Conservation (phyloP, 53 echinoderm and acorn worm species). For the Astropecten irregularis region DNA sequence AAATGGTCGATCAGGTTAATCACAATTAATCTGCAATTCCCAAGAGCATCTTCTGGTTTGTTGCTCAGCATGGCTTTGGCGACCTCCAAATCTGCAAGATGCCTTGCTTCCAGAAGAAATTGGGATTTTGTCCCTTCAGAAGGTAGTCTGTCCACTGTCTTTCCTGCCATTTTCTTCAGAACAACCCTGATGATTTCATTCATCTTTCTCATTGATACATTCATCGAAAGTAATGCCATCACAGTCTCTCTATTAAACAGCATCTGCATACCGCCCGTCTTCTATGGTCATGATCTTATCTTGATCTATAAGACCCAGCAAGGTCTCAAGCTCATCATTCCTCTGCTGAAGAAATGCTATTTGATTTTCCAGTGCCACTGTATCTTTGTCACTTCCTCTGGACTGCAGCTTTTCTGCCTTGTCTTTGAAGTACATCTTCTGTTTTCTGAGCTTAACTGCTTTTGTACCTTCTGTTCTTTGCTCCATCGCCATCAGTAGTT, state of each 20-base stretch:
- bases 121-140: constrained; percentile 5
- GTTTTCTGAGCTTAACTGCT: not conserved
- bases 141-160: constrained; percentile 23
- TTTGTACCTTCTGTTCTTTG: not conserved
- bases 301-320: constrained; percentile 10
- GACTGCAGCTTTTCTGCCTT: not conserved
- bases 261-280: constrained; percentile 41
- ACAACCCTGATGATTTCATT: constrained; percentile 31
- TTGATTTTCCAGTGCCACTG: not conserved
- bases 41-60: constrained; percentile 38
- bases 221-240: constrained; percentile 49
- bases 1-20: not conserved
- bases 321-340: not conserved
- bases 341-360: constrained; percentile 1
- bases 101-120: constrained; percentile 48
- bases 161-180: constrained; percentile 49
- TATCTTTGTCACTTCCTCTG: not conserved
- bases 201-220: constrained; percentile 31
- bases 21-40: constrained; percentile 34
- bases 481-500: constrained; percentile 10
- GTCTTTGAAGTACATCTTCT: not conserved
- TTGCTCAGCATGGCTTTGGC: constrained; percentile 36
- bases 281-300: constrained; percentile 37
- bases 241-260: constrained; percentile 39
- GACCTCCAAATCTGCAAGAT: constrained; percentile 53